Conservation (phyloP, 2,888 invertebrate genomes). For the Cryptocephalus moraei region DNA sequence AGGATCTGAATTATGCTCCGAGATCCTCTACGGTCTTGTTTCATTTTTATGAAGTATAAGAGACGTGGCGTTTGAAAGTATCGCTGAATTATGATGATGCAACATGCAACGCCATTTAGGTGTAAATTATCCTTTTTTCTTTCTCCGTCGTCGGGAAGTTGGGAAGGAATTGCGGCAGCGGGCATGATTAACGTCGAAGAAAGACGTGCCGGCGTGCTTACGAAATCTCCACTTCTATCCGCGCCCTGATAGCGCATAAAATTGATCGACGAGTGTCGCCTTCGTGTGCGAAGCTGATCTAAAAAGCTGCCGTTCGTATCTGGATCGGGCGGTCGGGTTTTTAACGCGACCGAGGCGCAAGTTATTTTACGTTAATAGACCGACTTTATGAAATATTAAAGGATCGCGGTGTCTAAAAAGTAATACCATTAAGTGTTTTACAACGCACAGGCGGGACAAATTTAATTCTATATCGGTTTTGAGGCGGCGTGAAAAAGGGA, state of each 20-base stretch:
- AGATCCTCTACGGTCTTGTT: neutral
- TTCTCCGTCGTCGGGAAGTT: no score
- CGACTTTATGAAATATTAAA: slow-evolving; percentile 27
- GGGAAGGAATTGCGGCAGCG: no score
- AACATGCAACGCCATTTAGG: no score
- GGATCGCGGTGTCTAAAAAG: slow-evolving; percentile 25
- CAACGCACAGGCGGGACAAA: slow-evolving; percentile 24
- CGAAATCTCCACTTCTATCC: no score
- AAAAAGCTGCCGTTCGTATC: no score
- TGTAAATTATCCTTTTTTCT: no score
- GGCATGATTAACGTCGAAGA: no score
- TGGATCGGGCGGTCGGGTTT: neutral
- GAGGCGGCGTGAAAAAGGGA: slow-evolving; percentile 22
- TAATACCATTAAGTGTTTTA: slow-evolving; percentile 34
- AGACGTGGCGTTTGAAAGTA: neutral
- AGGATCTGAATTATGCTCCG: neutral
- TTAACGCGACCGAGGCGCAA: slow-evolving; percentile 4
- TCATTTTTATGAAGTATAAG: neutral
- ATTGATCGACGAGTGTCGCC: no score
- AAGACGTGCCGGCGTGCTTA: no score
- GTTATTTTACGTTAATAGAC: slow-evolving; percentile 15
- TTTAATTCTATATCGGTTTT: slow-evolving; percentile 29
- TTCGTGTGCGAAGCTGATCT: no score
- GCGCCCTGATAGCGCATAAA: no score
- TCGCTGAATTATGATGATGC: neutral